phyloP scores from a whole-genome alignment of 2,888 invertebrate species.

The Trachelus tabidus region DNA sequence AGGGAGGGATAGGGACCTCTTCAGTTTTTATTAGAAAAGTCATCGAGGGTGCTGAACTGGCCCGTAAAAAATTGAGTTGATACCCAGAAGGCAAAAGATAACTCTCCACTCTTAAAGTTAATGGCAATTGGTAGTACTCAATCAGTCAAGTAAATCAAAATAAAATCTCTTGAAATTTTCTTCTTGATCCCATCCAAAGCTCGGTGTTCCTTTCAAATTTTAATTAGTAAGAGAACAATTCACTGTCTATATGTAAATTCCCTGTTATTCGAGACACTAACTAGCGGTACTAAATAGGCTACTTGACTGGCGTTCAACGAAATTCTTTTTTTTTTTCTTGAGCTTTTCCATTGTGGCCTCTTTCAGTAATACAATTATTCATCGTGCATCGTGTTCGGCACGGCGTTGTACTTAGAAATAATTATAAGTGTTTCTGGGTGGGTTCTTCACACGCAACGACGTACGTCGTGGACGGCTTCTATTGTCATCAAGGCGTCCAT shows the following conservation, averaged over 20 bases:
- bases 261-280: not conserved
- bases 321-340: not conserved
- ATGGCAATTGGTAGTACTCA: not conserved
- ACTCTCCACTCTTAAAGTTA: not conserved
- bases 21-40: not conserved
- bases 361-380: too few species aligned
- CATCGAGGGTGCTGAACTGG: not conserved
- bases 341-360: not conserved
- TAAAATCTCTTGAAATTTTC: not conserved
- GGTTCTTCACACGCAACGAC: too few species aligned
- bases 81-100: not conserved
- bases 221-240: not conserved
- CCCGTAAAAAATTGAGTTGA: not conserved
- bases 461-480: too few species aligned
- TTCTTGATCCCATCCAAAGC: not conserved
- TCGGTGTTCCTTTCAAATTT: not conserved
- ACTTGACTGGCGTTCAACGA: not conserved
- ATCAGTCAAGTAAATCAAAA: not conserved
- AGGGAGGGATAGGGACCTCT: not conserved
- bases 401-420: too few species aligned
- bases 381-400: too few species aligned
- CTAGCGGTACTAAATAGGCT: not conserved
- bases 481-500: too few species aligned
- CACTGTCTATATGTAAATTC: not conserved
- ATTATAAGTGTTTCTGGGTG: too few species aligned